Percentiles rank a stretch among this genome's conserved stretches.
Conservation (phyloP, 2,797 vertebrate species). For the Siniperca undulata region DNA sequence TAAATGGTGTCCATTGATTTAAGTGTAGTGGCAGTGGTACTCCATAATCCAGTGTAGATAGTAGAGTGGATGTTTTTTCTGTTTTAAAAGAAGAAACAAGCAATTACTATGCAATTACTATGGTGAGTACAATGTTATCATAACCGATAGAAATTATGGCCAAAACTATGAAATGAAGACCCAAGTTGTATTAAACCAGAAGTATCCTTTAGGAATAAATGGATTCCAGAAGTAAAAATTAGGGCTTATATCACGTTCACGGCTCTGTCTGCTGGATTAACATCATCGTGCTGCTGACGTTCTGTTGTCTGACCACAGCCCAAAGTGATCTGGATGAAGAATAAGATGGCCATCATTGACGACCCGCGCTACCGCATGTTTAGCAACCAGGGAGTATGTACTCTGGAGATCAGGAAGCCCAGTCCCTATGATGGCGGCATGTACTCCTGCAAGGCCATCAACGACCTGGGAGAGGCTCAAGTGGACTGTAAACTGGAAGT, state of each 20-base stretch:
- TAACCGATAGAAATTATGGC: not conserved
- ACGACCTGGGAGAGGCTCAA: constrained; percentile 92
- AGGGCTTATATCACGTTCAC: not conserved
- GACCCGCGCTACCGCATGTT: constrained; percentile 98
- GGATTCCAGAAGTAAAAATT: not conserved
- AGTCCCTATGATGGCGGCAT: constrained; percentile 94
- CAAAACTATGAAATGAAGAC: not conserved
- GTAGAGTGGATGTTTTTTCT: too few relatives aligned
- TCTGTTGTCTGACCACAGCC: constrained; percentile 83
- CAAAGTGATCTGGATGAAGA: constrained; percentile 99
- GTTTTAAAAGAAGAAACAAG: too few relatives aligned
- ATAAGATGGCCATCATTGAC: constrained; percentile 92
- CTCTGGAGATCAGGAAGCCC: constrained; percentile 97
- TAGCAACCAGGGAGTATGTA: constrained; percentile 97
- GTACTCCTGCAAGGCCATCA: constrained; percentile 94
- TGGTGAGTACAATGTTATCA: not conserved
- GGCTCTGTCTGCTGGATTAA: not conserved
- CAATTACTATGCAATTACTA: not conserved
- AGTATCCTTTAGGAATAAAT: not conserved
- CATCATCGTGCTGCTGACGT: not conserved
- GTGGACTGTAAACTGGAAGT: constrained; percentile 98
- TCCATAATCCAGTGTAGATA: too few relatives aligned
- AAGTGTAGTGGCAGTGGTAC: too few relatives aligned
- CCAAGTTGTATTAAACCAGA: not conserved
- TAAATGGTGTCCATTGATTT: too few relatives aligned